Evolutionary conservation across 1,140 invertebrate genomes (phyloP).

Genomic region (Liolophura sinensis): DNA sequence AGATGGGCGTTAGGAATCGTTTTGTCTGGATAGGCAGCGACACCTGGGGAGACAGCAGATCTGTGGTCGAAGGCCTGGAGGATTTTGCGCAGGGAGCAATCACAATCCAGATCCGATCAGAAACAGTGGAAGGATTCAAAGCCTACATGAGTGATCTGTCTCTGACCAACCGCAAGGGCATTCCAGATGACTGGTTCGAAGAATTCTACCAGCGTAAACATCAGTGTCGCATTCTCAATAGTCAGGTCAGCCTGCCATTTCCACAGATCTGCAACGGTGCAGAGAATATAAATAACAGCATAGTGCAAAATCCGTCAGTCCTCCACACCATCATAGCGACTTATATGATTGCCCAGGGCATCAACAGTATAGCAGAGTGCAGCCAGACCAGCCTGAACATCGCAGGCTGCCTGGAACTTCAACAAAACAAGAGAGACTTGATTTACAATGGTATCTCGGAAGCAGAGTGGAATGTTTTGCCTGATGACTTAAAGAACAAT

Average conservation of each 20-base stretch:
- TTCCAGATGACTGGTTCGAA: conserved; percentile 71
- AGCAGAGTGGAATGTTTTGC: conserved; percentile 45
- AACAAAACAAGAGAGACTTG: conserved; percentile 26
- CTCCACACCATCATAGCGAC: conserved; percentile 58
- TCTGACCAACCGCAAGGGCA: conserved; percentile 40
- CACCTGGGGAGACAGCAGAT: conserved; percentile 75
- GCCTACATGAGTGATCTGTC: conserved; percentile 44
- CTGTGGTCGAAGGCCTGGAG: conserved; percentile 70
- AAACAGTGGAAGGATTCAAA: conserved; percentile 60
- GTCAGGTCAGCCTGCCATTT: conserved; percentile 30
- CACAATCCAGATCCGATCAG: conserved; percentile 69
- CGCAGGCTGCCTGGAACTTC: conserved; percentile 38
- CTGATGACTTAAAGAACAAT: conserved; percentile 27
- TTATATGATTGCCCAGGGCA: conserved; percentile 55
- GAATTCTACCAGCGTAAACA: conserved; percentile 79
- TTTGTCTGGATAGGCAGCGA: conserved; percentile 79
- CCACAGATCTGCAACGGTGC: conserved; percentile 38
- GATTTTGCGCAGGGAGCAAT: conserved; percentile 75
- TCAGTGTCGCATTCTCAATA: conserved; percentile 63
- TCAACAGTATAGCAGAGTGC: conserved; percentile 51
- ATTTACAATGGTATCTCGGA: conserved; percentile 48
- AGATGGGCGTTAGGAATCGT: conserved; percentile 48
- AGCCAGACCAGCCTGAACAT: conserved; percentile 29
- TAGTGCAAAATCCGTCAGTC: conserved; percentile 49
- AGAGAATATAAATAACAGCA: conserved; percentile 44